A percentile compares a stretch with the other conserved stretches of the same genome.
Conservation (phyloP, 2,797 vertebrate genomes). For the Anolis apletophallus region DNA sequence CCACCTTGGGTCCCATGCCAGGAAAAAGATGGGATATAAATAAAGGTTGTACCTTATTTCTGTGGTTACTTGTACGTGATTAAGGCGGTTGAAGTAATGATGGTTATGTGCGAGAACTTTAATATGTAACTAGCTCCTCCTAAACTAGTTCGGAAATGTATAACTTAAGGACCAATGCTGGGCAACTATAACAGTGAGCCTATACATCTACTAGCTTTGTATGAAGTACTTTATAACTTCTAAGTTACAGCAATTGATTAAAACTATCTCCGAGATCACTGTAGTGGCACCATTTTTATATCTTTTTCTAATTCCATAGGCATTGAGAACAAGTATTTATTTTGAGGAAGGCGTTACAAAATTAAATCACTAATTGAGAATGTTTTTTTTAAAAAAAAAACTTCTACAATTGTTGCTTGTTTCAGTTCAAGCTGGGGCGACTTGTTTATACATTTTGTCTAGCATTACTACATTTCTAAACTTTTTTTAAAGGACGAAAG, state of each 20-base stretch:
- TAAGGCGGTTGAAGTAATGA: slow-evolving; percentile 36
- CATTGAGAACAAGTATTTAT: slow-evolving; percentile 22
- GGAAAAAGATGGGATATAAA: too few species aligned
- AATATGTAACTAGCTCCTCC: slow-evolving; percentile 47
- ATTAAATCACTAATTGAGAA: slow-evolving; percentile 33
- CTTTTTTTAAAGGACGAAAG: slow-evolving; percentile 20
- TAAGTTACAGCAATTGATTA: background rate
- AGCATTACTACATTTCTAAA: slow-evolving; percentile 12
- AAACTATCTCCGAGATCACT: slow-evolving; percentile 37
- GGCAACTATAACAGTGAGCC: slow-evolving; percentile 8
- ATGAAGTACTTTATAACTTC: slow-evolving; percentile 31
- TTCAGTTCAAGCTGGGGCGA: background rate
- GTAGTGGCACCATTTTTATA: slow-evolving; percentile 58
- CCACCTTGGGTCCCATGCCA: too few species aligned
- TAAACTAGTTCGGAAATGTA: slow-evolving; percentile 32
- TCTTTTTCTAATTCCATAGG: slow-evolving; percentile 44
- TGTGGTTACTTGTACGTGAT: slow-evolving; percentile 29
- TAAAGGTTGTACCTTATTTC: slow-evolving; percentile 33
- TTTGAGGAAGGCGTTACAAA: slow-evolving; percentile 34
- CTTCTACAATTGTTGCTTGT: background rate
- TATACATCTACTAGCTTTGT: slow-evolving; percentile 48
- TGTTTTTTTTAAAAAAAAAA: slow-evolving; percentile 27
- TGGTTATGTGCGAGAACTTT: slow-evolving; percentile 47
- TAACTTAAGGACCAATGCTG: slow-evolving; percentile 54
- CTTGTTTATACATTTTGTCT: slow-evolving; percentile 19